Evolutionary conservation across 2,113 vertebrate species (phyloP), one percentile per base, ranked within the genome.

Genomic region (Hoplias malabaricus): DNA sequence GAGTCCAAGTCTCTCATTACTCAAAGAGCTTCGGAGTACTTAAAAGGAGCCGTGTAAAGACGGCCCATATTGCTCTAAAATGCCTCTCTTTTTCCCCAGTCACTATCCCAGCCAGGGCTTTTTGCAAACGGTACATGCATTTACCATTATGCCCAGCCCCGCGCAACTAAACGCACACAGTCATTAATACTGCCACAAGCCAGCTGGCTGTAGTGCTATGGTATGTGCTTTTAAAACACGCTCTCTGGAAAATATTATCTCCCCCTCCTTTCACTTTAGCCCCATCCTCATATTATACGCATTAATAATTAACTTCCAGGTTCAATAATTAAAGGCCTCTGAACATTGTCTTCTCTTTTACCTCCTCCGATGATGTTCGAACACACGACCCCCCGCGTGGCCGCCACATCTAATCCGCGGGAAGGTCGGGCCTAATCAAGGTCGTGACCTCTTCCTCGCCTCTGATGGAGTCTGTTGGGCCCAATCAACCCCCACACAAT

Each of bases 61-160:
- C 50, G 36, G 25, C 19, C 36, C 69, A 61, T 75, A 77, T 71
- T 75, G 42, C 50, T 71, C 43, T 66, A 56, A 82, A 82, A 74
- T 53, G 72, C 63, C 14, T 43, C 50, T 57, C 68, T 71, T 73
- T n/a, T 72, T 71, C 72, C 69, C 48, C 57, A 56, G 76, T 84
- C 67, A 66, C 61, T 74, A 67, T 53, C 63, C 56, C 62, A 42
- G 40, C 69, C 36, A 23, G 61, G 23, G 65, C 66, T 82, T 67
- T 82, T 69, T 80, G 38, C 43, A 34, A 75, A 80, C 40, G 67
- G 34, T 77, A 83, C 82, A 87, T 74, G 83, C 78, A 82, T 85
- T 85, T 80, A 85, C 82, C 76, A 85, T 87, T 85, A 87, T n/a
- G 29, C 61, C 34, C 34, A 77, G 34, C 59, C 14, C 40, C 56